These are phyloP conservation scores for Byasa hedistus DNA, from an alignment of 2,888 invertebrate species.

Conservation along the genomic window DNA sequence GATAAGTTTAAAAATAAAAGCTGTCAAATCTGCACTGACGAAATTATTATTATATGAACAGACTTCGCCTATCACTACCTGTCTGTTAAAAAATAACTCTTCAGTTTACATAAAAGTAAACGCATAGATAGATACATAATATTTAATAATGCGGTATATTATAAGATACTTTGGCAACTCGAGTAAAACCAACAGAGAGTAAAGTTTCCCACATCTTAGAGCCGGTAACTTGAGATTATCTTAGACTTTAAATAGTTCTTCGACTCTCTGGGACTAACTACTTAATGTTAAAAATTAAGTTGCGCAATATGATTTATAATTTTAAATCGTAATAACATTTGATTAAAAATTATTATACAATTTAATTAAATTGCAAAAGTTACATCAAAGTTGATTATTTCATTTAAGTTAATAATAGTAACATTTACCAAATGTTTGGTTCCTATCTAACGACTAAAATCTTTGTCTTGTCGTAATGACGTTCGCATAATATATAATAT, in stretches of 20 bases:
- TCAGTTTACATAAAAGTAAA: not conserved
- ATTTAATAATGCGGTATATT: not conserved
- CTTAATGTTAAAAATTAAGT: not conserved
- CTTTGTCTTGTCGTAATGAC: no score
- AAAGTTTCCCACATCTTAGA: slow-evolving; percentile 3
- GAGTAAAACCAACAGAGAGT: not conserved
- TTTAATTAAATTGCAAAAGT: not conserved
- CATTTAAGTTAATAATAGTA: not conserved
- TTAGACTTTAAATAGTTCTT: slow-evolving; percentile 5
- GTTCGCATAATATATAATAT: no score
- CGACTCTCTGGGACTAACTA: not conserved
- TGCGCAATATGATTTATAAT: no score
- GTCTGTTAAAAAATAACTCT: no score
- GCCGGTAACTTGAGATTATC: slow-evolving; percentile 1
- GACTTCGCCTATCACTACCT: no score
- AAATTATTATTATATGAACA: no score
- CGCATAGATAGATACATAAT: not conserved
- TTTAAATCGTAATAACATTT: no score
- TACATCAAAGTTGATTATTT: not conserved
- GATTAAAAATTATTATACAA: not conserved
- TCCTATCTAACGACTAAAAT: no score
- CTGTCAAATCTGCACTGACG: no score
- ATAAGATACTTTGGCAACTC: not conserved
- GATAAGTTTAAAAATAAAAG: no score
- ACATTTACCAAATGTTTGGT: no score